Conservation (phyloP, 2,113 vertebrate genomes). For the Hemiprocne comata region DNA sequence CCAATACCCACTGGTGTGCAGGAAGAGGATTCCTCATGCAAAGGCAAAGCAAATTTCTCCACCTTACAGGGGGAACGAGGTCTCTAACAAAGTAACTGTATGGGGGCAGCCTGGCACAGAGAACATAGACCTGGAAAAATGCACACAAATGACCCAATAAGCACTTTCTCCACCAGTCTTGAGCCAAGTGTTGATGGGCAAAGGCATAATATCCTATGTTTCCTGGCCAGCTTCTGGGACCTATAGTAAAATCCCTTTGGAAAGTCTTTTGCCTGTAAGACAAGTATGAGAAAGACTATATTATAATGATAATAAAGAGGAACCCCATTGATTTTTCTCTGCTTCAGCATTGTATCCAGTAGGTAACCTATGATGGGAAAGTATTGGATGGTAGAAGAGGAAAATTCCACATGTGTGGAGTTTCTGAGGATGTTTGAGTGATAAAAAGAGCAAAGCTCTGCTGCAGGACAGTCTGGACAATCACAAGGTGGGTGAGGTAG, state of each 20-base stretch:
- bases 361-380: neutral
- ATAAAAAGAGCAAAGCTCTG: neutral
- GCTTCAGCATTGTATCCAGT: neutral
- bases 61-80: neutral
- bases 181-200: neutral
- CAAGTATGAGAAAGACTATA: neutral
- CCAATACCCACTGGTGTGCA: neutral
- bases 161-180: neutral
- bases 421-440: neutral
- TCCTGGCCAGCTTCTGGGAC: neutral
- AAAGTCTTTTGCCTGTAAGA: neutral
- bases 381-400: neutral
- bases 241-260: neutral
- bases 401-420: neutral
- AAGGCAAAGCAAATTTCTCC: neutral
- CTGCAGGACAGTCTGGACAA: neutral
- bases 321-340: neutral
- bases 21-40: neutral
- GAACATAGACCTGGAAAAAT: neutral
- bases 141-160: neutral
- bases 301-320: neutral
- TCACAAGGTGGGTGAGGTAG: neutral
- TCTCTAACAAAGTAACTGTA: neutral
- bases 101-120: neutral
- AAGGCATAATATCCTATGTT: neutral